phyloP scores from a whole-genome alignment of 2,113 vertebrate species.

The Muscicapa adusta region DNA sequence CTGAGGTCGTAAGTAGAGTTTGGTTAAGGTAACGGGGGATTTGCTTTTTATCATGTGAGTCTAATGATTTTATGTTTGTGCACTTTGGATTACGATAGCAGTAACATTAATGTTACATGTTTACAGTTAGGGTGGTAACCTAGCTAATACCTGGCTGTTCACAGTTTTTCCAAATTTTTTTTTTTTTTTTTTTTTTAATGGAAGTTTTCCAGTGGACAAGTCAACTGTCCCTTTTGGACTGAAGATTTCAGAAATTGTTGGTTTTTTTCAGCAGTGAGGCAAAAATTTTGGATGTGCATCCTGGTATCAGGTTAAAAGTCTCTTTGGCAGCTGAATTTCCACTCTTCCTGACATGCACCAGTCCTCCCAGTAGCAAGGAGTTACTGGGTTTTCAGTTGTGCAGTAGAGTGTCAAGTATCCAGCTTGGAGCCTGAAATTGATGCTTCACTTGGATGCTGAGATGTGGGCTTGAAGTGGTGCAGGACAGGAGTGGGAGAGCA shows the following conservation, averaged over 20 bases:
- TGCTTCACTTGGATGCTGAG: not conserved
- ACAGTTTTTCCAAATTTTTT: not conserved
- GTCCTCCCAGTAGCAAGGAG: not conserved
- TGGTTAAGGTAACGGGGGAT: not conserved
- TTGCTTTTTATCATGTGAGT: not conserved
- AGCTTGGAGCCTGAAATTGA: not conserved
- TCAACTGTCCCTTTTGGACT: not conserved
- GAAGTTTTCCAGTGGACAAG: not conserved
- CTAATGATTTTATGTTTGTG: not conserved
- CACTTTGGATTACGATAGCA: not conserved
- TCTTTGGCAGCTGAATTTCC: not conserved
- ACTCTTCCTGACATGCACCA: fast-evolving
- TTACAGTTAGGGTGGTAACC: not conserved
- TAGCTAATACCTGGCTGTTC: not conserved
- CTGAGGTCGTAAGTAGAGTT: not conserved
- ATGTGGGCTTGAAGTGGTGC: not conserved
- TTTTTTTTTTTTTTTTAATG: not conserved
- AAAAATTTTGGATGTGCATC: not conserved
- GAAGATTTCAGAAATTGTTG: not conserved
- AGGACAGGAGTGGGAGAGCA: not conserved
- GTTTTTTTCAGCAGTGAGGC: not conserved
- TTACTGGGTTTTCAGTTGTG: not conserved
- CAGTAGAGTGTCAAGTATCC: not conserved
- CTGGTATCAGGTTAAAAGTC: not conserved
- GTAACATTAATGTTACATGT: not conserved